Conservation (phyloP, 2,113 vertebrate genomes). For the Trinectes maculatus region DNA sequence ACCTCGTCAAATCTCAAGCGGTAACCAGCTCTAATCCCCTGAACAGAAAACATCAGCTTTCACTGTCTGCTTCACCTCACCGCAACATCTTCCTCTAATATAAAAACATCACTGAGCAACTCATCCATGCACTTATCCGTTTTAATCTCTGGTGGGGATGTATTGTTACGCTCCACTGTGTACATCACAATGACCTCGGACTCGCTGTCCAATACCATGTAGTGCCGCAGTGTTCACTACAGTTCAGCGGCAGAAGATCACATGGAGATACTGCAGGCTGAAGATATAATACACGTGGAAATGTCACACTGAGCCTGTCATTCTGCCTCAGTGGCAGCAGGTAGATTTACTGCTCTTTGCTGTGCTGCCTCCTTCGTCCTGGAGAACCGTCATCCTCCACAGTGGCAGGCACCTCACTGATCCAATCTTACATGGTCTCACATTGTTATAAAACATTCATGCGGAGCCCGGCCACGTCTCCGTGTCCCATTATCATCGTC, state of each 20-base stretch:
- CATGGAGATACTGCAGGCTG: conserved; percentile 34
- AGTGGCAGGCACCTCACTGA: conserved; percentile 37
- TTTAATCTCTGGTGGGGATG: conserved; percentile 43
- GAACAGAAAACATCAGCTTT: conserved; percentile 44
- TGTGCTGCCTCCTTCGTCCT: neutral
- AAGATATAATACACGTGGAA: conserved; percentile 48
- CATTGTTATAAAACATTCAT: conserved; percentile 53
- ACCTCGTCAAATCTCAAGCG: conserved; percentile 44
- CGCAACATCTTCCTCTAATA: conserved; percentile 56
- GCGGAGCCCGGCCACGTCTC: neutral
- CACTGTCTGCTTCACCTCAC: conserved; percentile 33
- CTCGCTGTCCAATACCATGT: conserved; percentile 16
- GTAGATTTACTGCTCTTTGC: conserved; percentile 36
- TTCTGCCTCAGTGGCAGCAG: conserved; percentile 32
- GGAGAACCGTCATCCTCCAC: conserved; percentile 13
- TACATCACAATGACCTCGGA: conserved; percentile 36
- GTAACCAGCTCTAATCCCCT: conserved; percentile 48
- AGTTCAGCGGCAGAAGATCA: conserved; percentile 31
- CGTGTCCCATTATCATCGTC: conserved; percentile 31
- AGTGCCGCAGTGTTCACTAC: conserved; percentile 30
- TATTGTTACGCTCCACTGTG: conserved; percentile 52
- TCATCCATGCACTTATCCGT: conserved; percentile 39
- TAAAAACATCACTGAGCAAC: conserved; percentile 45
- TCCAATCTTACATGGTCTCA: conserved; percentile 45
- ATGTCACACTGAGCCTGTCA: conserved; percentile 55